phyloP scores from a whole-genome alignment of 2,797 vertebrate species.

The Leptodactylus fallax region DNA sequence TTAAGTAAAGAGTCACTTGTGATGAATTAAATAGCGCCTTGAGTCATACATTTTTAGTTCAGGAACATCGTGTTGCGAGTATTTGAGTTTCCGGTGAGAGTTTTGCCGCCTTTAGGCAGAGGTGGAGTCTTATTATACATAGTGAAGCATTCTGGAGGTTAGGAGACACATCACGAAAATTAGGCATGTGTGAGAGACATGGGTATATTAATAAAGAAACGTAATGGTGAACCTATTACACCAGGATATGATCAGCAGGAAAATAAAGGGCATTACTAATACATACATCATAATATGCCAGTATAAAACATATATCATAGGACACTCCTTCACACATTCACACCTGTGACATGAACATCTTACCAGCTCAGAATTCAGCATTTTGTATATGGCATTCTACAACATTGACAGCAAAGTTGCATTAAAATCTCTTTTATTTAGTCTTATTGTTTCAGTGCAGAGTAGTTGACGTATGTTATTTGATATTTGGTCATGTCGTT shows the following conservation, averaged over 20 bases:
- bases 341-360: not conserved
- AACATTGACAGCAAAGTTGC: not conserved
- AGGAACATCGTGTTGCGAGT: not conserved
- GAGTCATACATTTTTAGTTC: not conserved
- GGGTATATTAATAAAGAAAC: not conserved
- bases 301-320: not conserved
- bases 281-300: not conserved
- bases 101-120: conserved; percentile 18
- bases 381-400: not conserved
- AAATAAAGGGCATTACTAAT: not conserved
- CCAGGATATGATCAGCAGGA: not conserved
- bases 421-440: no score
- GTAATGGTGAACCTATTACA: not conserved
- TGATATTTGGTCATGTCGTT: no score
- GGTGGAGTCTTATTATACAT: conserved; percentile 8
- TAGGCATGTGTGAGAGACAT: not conserved
- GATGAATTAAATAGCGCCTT: not conserved
- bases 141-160: not conserved
- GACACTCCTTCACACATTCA: not conserved
- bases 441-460: not conserved
- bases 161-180: not conserved
- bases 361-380: not conserved
- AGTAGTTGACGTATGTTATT: not conserved
- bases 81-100: not conserved
- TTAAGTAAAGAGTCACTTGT: not conserved